These are phyloP conservation scores for Gadus chalcogrammus DNA, from an alignment of 2,113 vertebrate species.

Conservation along the genomic window DNA sequence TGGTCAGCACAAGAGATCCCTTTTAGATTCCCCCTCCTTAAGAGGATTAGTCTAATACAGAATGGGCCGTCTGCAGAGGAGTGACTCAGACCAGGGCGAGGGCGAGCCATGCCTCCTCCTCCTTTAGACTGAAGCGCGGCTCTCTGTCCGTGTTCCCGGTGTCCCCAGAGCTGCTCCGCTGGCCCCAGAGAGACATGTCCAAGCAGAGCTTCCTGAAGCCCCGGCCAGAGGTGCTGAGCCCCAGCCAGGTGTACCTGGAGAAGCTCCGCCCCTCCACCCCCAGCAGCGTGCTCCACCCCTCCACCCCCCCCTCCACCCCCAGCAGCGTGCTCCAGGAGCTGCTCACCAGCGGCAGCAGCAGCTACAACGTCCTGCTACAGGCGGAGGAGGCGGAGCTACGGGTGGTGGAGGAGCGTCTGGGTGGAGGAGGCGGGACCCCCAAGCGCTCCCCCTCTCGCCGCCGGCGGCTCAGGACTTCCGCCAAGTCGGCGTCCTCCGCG, in stretches of 20 bases:
- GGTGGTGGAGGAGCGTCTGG: too few species aligned
- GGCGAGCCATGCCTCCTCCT: neutral
- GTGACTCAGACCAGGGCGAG: slow-evolving; percentile 1
- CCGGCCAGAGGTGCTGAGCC: slow-evolving; percentile 60
- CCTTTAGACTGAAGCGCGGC: neutral
- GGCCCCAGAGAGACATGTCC: slow-evolving; percentile 84
- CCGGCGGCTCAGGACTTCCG: slow-evolving; percentile 54
- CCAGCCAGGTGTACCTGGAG: slow-evolving; percentile 69
- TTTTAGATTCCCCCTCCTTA: slow-evolving; percentile 26
- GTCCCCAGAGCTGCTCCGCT: slow-evolving; percentile 83
- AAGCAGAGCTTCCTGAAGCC: slow-evolving; percentile 80
- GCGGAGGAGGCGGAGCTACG: slow-evolving; percentile 74
- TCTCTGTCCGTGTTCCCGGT: neutral
- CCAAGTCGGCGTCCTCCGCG: slow-evolving; percentile 28
- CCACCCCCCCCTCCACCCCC: too few species aligned
- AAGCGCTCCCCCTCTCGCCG: slow-evolving; percentile 41
- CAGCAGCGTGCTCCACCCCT: slow-evolving; percentile 18
- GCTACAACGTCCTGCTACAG: slow-evolving; percentile 82
- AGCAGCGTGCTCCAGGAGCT: slow-evolving; percentile 77
- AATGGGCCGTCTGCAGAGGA: slow-evolving; percentile 21
- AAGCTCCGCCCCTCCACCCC: slow-evolving; percentile 31
- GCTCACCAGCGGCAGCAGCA: slow-evolving; percentile 81
- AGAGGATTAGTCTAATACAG: slow-evolving; percentile 49
- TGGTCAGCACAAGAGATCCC: slow-evolving; percentile 21
- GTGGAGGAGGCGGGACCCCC: slow-evolving; percentile 61